Evolutionary conservation across 2,113 vertebrate species (phyloP).

Genomic region (Sinocyclocheilus grahami): DNA sequence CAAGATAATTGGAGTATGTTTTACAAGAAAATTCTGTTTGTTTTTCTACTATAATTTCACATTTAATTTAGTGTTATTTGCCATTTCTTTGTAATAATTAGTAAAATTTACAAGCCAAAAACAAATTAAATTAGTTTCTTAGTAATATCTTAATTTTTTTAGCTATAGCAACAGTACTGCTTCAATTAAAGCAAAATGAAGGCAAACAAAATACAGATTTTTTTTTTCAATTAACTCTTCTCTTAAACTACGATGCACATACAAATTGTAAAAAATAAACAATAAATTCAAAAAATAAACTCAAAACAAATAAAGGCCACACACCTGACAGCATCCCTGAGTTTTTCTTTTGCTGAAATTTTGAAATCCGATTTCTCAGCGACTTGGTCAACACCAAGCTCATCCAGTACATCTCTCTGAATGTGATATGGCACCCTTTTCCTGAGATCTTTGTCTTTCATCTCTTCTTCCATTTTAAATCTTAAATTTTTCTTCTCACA

Average conservation of each 20-base stretch:
- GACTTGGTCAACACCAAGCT: constrained; percentile 65
- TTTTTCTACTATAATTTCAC: too few relatives aligned
- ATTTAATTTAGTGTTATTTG: background rate
- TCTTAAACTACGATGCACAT: background rate
- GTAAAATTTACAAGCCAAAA: too few relatives aligned
- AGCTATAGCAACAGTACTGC: too few relatives aligned
- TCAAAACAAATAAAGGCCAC: background rate
- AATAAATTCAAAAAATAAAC: too few relatives aligned
- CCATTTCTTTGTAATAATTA: background rate
- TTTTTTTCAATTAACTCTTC: background rate
- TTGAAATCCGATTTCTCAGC: constrained; percentile 62
- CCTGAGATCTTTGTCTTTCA: constrained; percentile 55
- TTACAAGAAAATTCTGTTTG: background rate
- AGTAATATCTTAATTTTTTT: too few relatives aligned
- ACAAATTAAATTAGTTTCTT: too few relatives aligned
- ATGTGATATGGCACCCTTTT: constrained; percentile 60
- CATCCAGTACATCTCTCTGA: constrained; percentile 71
- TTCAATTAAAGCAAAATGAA: background rate
- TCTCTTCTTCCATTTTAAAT: constrained; percentile 16
- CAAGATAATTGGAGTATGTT: background rate
- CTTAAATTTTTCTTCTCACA: background rate
- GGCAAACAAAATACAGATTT: too few relatives aligned
- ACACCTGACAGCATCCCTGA: constrained; percentile 72
- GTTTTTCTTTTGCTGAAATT: constrained; percentile 57
- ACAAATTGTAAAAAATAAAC: background rate